Evolutionary conservation across 2,113 vertebrate species (phyloP).

Genomic region (Addax nasomaculatus): DNA sequence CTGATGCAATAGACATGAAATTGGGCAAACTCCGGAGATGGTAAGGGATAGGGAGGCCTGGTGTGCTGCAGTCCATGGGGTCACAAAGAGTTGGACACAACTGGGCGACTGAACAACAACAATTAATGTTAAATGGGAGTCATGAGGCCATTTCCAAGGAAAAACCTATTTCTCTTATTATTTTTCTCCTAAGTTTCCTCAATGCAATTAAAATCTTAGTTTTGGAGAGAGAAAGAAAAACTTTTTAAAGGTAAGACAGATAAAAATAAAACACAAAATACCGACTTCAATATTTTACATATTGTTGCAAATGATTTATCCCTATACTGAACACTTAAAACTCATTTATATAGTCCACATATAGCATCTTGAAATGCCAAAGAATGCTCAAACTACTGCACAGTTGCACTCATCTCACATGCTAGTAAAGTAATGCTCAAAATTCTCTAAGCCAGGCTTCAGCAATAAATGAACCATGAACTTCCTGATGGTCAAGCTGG

Average conservation of each 20-base stretch:
- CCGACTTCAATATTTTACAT: not conserved
- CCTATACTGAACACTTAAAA: not conserved
- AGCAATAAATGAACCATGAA: accelerated
- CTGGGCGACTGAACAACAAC: not conserved
- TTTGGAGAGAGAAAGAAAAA: not conserved
- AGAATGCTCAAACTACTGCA: no score
- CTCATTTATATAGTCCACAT: not conserved
- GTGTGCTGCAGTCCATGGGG: not conserved
- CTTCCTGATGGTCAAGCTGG: no score
- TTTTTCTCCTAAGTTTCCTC: not conserved
- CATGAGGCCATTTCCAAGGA: not conserved
- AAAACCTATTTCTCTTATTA: not conserved
- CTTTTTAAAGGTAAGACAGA: not conserved
- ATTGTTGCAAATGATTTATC: not conserved
- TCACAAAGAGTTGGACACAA: not conserved
- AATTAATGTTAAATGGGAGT: not conserved
- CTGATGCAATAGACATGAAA: not conserved
- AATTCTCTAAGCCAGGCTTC: no score
- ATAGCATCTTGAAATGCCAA: not conserved
- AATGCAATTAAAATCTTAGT: not conserved
- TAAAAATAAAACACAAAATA: not conserved
- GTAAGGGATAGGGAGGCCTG: not conserved
- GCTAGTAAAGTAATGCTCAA: no score
- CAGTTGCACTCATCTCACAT: no score
- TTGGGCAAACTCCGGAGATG: not conserved